phyloP scores from a whole-genome alignment of 2,888 invertebrate genomes.

The Limnephilus marmoratus region DNA sequence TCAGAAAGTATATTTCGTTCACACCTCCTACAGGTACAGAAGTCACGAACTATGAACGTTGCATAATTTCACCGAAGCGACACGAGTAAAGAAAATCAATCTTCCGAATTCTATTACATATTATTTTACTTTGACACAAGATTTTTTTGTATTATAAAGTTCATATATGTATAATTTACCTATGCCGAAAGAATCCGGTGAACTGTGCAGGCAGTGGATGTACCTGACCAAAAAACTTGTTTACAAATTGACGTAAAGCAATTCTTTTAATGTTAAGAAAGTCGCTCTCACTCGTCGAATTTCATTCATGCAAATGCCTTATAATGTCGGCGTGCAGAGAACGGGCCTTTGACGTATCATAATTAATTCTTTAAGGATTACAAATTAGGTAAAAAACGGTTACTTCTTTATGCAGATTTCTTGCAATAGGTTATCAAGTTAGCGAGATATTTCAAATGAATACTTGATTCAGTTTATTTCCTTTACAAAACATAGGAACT shows the following conservation, averaged over 20 bases:
- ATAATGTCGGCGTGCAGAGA: background rate
- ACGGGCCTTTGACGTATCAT: no score
- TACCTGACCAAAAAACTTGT: slow-evolving; percentile 29
- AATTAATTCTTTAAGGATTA: background rate
- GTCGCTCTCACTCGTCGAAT: slow-evolving; percentile 22
- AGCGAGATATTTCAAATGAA: background rate
- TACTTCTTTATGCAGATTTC: background rate
- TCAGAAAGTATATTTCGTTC: background rate
- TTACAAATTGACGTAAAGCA: slow-evolving; percentile 36
- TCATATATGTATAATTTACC: background rate
- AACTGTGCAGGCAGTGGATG: background rate
- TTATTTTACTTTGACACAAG: background rate
- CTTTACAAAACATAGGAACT: background rate
- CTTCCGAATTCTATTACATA: background rate
- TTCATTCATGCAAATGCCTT: slow-evolving; percentile 24
- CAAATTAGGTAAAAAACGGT: background rate
- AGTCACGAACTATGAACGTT: background rate
- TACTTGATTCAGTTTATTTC: background rate
- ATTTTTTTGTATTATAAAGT: background rate
- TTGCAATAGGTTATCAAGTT: background rate
- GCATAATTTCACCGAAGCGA: slow-evolving; percentile 3
- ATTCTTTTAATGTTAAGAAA: slow-evolving; percentile 37
- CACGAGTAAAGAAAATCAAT: background rate
- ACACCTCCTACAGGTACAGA: background rate
- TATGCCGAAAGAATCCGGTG: background rate